Evolutionary conservation across 2,797 vertebrate genomes (phyloP), one percentile per base, ranked within the genome.

Genomic region (Lutjanus campechanus): DNA sequence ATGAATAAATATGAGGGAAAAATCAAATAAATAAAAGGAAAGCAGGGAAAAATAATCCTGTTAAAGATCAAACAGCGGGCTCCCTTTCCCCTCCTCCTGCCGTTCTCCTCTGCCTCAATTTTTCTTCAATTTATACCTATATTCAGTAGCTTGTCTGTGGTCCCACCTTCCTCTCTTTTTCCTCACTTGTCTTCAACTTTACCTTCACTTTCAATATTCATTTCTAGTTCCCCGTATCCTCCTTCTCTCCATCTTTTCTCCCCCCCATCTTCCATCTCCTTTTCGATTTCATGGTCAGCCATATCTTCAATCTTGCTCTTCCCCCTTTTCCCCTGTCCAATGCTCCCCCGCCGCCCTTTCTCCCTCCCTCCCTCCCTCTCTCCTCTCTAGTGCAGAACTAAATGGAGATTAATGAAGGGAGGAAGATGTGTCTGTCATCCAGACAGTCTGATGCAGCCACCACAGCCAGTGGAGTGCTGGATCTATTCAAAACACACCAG

Each of bases 351-450:
- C 61, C 19, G 22, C 82, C 61, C 63, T 59, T 22, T 51, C 79
- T 69, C 55, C 51, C 61, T 49, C 84, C 25, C 55, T 25, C 63
- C 40, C 55, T 36, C 50, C 16, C 56, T 56, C 76, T 76, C 77
- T 85, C 83, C 79, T 77, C 88, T 91, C 89, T 77, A 86, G 81
- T 89, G 91, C 91, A 94, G 93, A 94, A 94, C 92, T 94, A 95
- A 95, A 94, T 92, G 88, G 90, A 94, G 93, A 95, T 94, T 94
- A 94, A 95, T 92, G 93, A 94, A 92, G 87, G 90, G 87, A 91
- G 85, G 90, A 87, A 87, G 86, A 93, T 82, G 87, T 90, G 91
- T 93, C 93, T 91, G 90, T 95, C 94, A 93, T 91, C 76, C 87
- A 85, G 90, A 91, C 89, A 91, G 86, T 91, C 80, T 81, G 86